phyloP scores from a whole-genome alignment of 2,797 vertebrate species.

The Valencia hispanica region DNA sequence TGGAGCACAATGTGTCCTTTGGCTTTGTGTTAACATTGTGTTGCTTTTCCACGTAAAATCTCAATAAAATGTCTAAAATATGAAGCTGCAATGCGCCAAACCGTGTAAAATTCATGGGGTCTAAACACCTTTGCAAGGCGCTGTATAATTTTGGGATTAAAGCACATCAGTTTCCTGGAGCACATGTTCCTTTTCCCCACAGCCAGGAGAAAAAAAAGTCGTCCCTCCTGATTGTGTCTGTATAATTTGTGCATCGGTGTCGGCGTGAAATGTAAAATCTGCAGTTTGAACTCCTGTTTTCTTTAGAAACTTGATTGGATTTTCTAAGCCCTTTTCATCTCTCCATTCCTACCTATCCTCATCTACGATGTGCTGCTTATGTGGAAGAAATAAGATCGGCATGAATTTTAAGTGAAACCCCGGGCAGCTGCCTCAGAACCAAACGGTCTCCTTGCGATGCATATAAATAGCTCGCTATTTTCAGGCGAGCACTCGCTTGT shows the following conservation, averaged over 20 bases:
- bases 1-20: background rate
- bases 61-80: background rate
- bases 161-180: background rate
- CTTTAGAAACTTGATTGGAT: constrained; percentile 13
- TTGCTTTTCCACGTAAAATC: background rate
- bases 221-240: constrained; percentile 1
- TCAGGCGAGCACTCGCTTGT: background rate
- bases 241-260: background rate
- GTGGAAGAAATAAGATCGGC: constrained; percentile 3
- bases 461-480: constrained; percentile 5
- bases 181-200: background rate
- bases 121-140: background rate
- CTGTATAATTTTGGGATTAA: background rate
- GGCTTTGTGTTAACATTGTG: background rate
- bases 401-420: constrained; percentile 11
- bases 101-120: background rate
- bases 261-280: constrained; percentile 5
- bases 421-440: background rate
- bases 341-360: constrained; percentile 3
- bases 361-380: constrained; percentile 6
- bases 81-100: background rate
- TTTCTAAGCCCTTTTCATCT: constrained; percentile 7
- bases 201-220: background rate
- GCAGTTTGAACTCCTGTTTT: background rate
- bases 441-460: background rate